Percentiles rank a stretch among this genome's conserved stretches.
These are phyloP conservation scores for Drosophila melanica DNA, from an alignment of 1,140 invertebrate genomes.

Conservation along the genomic window DNA sequence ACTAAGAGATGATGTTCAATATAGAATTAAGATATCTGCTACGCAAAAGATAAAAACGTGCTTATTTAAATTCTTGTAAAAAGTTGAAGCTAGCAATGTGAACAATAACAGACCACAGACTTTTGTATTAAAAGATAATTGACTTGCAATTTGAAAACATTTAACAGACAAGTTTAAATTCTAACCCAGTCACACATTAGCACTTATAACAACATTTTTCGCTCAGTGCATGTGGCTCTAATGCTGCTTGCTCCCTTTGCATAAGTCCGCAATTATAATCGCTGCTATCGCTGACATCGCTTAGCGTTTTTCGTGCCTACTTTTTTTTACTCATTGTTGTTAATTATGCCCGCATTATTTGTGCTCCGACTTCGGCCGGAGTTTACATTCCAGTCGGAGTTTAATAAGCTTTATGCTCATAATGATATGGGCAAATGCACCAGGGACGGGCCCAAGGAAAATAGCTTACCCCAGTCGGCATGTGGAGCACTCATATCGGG, in stretches of 20 bases:
- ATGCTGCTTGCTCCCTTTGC: conserved; percentile 10
- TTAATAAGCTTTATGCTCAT: conserved; percentile 68
- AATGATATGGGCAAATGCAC: conserved; percentile 34
- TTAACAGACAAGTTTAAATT: no score
- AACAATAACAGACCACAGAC: no score
- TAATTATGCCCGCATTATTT: conserved; percentile 80
- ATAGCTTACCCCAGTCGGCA: conserved; percentile 29
- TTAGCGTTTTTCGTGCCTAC: conserved; percentile 9
- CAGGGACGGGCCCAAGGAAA: conserved; percentile 34
- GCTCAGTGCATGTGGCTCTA: conserved; percentile 11
- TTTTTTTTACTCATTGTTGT: conserved; percentile 52
- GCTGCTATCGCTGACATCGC: conserved; percentile 30
- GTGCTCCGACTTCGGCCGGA: background rate
- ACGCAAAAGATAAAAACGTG: background rate
- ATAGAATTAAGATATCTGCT: background rate
- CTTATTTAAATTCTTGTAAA: no score
- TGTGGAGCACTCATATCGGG: conserved; percentile 12
- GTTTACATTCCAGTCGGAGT: conserved; percentile 56
- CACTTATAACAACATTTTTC: background rate
- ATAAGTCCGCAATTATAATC: conserved; percentile 44
- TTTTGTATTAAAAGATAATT: no score
- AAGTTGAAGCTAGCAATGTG: no score
- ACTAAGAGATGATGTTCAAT: no score
- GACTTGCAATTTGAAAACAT: no score
- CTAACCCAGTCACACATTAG: no score